Percentiles rank a stretch among this genome's conserved stretches.
Evolutionary conservation across 1,140 invertebrate genomes (phyloP).

Genomic region (Diorhabda elongata): DNA sequence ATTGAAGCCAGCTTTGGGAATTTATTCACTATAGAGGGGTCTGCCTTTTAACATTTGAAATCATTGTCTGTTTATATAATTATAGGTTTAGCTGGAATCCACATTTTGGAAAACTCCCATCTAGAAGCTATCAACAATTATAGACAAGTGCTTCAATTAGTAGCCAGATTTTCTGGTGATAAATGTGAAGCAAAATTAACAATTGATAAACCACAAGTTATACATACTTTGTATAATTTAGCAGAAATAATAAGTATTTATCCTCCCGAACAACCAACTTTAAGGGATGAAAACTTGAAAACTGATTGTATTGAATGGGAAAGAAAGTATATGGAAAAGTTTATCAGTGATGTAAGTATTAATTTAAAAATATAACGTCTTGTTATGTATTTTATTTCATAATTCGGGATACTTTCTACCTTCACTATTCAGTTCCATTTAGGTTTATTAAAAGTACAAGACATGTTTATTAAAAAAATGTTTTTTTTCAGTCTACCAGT

Average conservation of each 20-base stretch:
- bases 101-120: slow-evolving; percentile 57
- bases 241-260: slow-evolving; percentile 50
- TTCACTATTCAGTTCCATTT: too few relatives aligned
- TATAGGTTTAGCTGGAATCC: slow-evolving; percentile 56
- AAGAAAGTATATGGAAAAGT: slow-evolving; percentile 59
- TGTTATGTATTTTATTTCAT: slow-evolving; percentile 3
- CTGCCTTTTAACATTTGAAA: too few relatives aligned
- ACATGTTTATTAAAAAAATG: background rate
- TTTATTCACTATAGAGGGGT: too few relatives aligned
- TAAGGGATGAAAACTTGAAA: slow-evolving; percentile 52
- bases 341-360: slow-evolving; percentile 29
- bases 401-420: slow-evolving; percentile 4
- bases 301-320: slow-evolving; percentile 54
- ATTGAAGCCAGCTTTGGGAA: too few relatives aligned
- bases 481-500: slow-evolving; percentile 7
- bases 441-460: too few relatives aligned
- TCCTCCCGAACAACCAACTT: slow-evolving; percentile 48
- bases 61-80: background rate
- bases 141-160: slow-evolving; percentile 55
- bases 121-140: slow-evolving; percentile 58
- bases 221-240: slow-evolving; percentile 70
- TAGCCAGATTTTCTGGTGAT: slow-evolving; percentile 52
- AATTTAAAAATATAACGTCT: background rate
- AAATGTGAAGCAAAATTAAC: slow-evolving; percentile 33
- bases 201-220: slow-evolving; percentile 53